Percentiles rank a stretch among this genome's conserved stretches.
phyloP scores from a whole-genome alignment of 2,797 vertebrate species.

The Sternarchorhynchus goeldii region DNA sequence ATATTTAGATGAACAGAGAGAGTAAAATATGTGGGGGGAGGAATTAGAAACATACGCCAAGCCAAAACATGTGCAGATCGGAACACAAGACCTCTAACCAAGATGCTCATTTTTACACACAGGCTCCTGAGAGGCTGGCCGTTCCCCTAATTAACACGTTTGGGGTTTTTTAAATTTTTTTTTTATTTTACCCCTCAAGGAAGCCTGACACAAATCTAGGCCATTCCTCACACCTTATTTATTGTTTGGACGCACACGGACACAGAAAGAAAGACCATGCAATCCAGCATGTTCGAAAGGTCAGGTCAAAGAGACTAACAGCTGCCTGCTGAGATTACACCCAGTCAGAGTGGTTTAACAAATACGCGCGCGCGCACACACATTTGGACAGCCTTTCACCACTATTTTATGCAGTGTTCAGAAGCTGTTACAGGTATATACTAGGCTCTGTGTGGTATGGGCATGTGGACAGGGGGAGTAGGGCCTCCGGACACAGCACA shows the following conservation, averaged over 20 bases:
- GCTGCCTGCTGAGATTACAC: neutral
- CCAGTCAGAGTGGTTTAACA: too few relatives aligned
- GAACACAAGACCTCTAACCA: neutral
- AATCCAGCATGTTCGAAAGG: neutral
- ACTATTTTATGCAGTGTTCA: too few relatives aligned
- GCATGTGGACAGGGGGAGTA: too few relatives aligned
- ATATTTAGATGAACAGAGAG: neutral
- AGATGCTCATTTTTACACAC: neutral
- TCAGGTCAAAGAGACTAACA: neutral
- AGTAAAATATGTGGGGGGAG: neutral
- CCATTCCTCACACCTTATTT: constrained; percentile 17
- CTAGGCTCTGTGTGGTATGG: too few relatives aligned
- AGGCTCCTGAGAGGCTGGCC: neutral
- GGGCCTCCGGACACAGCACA: too few relatives aligned
- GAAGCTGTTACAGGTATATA: too few relatives aligned
- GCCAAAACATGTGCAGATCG: neutral
- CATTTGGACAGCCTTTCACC: too few relatives aligned
- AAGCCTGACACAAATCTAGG: constrained; percentile 30
- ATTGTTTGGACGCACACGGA: neutral
- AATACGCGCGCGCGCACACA: too few relatives aligned
- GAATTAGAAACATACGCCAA: neutral
- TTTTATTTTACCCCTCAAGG: constrained; percentile 24
- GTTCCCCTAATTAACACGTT: constrained; percentile 11
- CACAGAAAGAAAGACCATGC: neutral
- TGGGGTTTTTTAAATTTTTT: neutral